These are phyloP conservation scores for Trichacis sp. DNA, from an alignment of 2,888 invertebrate species.

Conservation along the genomic window DNA sequence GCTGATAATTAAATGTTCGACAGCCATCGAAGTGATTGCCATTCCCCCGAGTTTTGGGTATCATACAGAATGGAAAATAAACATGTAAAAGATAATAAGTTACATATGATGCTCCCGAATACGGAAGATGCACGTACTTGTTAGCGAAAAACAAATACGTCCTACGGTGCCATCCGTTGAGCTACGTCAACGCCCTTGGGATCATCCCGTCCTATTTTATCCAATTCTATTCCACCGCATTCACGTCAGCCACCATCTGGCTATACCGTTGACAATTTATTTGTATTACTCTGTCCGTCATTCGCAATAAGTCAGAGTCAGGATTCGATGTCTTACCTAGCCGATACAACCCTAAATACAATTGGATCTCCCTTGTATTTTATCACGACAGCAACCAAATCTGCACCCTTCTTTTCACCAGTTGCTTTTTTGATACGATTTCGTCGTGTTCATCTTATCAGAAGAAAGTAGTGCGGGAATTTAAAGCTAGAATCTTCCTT, in stretches of 20 bases:
- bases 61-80: conserved; percentile 22
- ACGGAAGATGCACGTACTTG: conserved; percentile 45
- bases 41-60: conserved; percentile 23
- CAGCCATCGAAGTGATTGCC: no score
- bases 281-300: conserved; percentile 54
- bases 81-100: conserved; percentile 27
- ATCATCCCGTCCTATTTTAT: conserved; percentile 53
- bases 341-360: conserved; percentile 40
- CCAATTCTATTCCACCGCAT: conserved; percentile 48
- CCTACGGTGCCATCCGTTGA: conserved; percentile 49
- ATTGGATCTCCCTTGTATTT: conserved; percentile 40
- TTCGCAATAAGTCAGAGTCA: conserved; percentile 45
- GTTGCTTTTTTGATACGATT: conserved; percentile 14
- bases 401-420: conserved; percentile 18
- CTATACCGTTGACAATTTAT: conserved; percentile 59
- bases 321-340: conserved; percentile 31
- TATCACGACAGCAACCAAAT: no score
- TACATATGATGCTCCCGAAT: conserved; percentile 23
- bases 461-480: no score
- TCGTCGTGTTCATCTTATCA: no score
- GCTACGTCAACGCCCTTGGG: conserved; percentile 54
- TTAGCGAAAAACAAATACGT: conserved; percentile 60
- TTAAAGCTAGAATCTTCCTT: no score
- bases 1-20: no score
- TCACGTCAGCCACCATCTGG: conserved; percentile 58